These are phyloP conservation scores for Cnemophilus loriae DNA, from an alignment of 2,113 vertebrate species.

Conservation along the genomic window DNA sequence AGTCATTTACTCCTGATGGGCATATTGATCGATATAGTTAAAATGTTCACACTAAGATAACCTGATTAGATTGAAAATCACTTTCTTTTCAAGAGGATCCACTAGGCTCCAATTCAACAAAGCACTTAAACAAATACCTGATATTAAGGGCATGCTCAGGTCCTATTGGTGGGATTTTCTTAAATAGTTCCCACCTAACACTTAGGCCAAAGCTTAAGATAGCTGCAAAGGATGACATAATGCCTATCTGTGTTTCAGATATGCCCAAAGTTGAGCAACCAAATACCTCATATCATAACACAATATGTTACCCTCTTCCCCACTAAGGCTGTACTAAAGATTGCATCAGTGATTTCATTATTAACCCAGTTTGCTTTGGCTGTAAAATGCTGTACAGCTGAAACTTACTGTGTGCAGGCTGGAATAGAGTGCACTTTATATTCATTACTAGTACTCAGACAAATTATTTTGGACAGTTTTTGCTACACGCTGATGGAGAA, in stretches of 20 bases:
- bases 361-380: slow-evolving; percentile 20
- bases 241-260: background rate
- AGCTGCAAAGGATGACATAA: background rate
- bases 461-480: slow-evolving; percentile 48
- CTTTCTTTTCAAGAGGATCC: slow-evolving; percentile 43
- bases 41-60: slow-evolving; percentile 64
- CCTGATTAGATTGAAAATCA: slow-evolving; percentile 63
- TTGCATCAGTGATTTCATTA: background rate
- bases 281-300: background rate
- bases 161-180: background rate
- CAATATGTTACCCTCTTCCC: background rate
- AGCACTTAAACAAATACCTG: slow-evolving; percentile 53
- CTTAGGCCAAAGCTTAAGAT: background rate
- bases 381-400: background rate
- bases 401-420: background rate
- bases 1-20: slow-evolving; percentile 15
- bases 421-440: background rate
- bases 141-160: background rate
- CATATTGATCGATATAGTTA: slow-evolving; percentile 43
- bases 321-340: background rate
- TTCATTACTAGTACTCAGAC: slow-evolving; percentile 29
- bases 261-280: background rate
- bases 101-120: slow-evolving; percentile 50
- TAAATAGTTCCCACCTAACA: background rate
- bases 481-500: background rate